Evolutionary conservation across 2,888 invertebrate genomes (phyloP).

Genomic region (Catocala nupta): DNA sequence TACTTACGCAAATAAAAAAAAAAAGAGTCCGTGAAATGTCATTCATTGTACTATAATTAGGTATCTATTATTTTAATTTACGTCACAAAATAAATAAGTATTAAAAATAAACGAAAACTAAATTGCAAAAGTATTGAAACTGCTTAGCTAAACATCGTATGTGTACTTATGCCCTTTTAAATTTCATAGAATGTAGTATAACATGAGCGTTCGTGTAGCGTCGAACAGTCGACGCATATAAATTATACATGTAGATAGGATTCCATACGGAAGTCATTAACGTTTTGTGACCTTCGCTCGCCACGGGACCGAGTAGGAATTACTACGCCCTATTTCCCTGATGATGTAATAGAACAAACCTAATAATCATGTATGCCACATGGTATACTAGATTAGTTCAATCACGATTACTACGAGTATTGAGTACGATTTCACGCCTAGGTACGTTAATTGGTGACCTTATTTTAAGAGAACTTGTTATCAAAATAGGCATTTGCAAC

Average conservation of each 20-base stretch:
- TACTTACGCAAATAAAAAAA: background rate
- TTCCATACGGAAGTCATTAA: constrained; percentile 77
- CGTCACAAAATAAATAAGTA: too few relatives aligned
- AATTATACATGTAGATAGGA: constrained; percentile 70
- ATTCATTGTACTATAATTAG: too few relatives aligned
- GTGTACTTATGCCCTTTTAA: constrained; percentile 14
- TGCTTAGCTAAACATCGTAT: background rate
- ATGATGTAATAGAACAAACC: constrained; percentile 68
- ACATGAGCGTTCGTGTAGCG: constrained; percentile 32
- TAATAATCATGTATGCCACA: constrained; percentile 55
- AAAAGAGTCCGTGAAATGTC: background rate
- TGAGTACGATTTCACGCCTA: constrained; percentile 19
- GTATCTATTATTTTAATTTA: too few relatives aligned
- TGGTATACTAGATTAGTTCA: constrained; percentile 46
- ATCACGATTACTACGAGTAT: too few relatives aligned
- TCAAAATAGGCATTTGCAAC: too few relatives aligned
- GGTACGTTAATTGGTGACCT: background rate
- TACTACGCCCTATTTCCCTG: constrained; percentile 76
- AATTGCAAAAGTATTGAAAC: too few relatives aligned
- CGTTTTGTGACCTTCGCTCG: constrained; percentile 72
- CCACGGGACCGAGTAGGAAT: constrained; percentile 65
- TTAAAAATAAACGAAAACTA: too few relatives aligned
- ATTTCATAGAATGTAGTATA: constrained; percentile 25
- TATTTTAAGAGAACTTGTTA: background rate
- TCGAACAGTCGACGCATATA: constrained; percentile 58